Evolutionary conservation across 2,797 vertebrate species (phyloP), one percentile per base, ranked within the genome.

Genomic region (Acanthopagrus latus): DNA sequence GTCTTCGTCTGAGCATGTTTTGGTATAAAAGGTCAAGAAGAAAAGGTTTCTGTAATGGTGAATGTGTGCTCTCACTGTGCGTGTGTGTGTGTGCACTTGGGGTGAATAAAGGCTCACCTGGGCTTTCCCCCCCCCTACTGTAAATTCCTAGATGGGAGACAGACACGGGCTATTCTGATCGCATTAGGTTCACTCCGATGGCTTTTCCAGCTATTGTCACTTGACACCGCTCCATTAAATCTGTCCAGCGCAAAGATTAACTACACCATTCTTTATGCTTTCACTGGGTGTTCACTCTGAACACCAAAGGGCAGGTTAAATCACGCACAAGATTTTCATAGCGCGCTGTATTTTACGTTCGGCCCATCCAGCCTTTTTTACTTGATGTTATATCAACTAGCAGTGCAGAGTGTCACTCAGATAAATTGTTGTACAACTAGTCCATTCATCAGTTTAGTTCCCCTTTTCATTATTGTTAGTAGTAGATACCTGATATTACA

Each of bases 221-320:
- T 81, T 91, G 94, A 96, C 91, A 95, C 95, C 94, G 83, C 91
- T 95, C 94, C 94, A 96, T 95, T 95, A 95, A 96, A 96, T 93
- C 92, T 95, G 93, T 94, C 94, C 94, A 76, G 81, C 86, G 66
- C 92, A 84, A 93, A 96, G 93, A 96, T 95, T 95, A 95, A 95
- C 94, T 92, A 87, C 94, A 83, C 90, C 84, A 86, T 93, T 95
- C 88, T 85, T 87, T 87, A 81, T 90, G 86, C 84, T 85, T 89
- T 92, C 82, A 72, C 84, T 84, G 74, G 73, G 88, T 81, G 83
- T 83, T 87, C 84, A 64, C 76, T 74, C 46, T 41, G 54, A 78
- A 84, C 70, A 64, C 80, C 75, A 80, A 81, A 85, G 83, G 89
- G 82, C 90, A 89, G 80, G 84, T 90, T 91, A 93, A 92, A 92